A percentile compares a stretch with the other conserved stretches of the same genome.
Conservation (phyloP, 2,113 vertebrate genomes). For the Cebidichthys violaceus region DNA sequence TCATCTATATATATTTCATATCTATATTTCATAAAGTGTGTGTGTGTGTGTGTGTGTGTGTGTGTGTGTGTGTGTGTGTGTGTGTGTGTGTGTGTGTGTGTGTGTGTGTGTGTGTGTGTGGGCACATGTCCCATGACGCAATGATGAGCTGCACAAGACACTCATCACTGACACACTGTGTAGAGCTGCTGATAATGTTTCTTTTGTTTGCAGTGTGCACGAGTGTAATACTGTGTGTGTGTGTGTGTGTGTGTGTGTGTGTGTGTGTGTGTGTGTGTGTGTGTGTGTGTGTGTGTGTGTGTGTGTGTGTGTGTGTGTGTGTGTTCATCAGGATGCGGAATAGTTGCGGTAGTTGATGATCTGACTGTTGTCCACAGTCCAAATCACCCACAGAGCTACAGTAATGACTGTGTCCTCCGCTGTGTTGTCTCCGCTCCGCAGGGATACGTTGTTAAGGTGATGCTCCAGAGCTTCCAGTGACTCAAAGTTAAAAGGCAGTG, state of each 20-base stretch:
- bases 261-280: constrained; percentile 1
- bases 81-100: constrained; percentile 24
- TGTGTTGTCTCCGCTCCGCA: constrained; percentile 87
- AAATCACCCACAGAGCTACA: constrained; percentile 85
- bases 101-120: constrained; percentile 35
- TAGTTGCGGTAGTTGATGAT: constrained; percentile 81
- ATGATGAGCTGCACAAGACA: constrained; percentile 51
- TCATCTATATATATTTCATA: constrained; percentile 50
- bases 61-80: constrained; percentile 38
- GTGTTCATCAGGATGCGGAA: constrained; percentile 77
- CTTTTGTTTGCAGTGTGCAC: constrained; percentile 18
- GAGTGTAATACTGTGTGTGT: constrained; percentile 8
- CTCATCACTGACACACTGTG: constrained; percentile 2
- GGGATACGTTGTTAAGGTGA: constrained; percentile 85
- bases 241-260: too few species aligned
- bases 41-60: constrained; percentile 37
- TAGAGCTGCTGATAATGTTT: constrained; percentile 1
- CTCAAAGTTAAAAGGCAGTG: not conserved
- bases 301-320: not conserved
- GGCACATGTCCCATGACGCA: constrained; percentile 37
- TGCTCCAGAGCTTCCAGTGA: not conserved
- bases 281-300: not conserved
- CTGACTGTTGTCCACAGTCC: constrained; percentile 82
- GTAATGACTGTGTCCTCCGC: constrained; percentile 78
- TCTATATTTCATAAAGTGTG: constrained; percentile 52